phyloP scores from a whole-genome alignment of 2,113 vertebrate species.

The human (Homo sapiens) region GRCh38 chr15:101356501-101357000 shows the following conservation, averaged over 20 bases:
- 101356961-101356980: background rate
- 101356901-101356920: background rate
- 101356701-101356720: background rate
- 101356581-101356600: too few species aligned
- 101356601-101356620: too few species aligned
- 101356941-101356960: background rate
- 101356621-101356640: too few species aligned
- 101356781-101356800: background rate
- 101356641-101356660: too few species aligned
- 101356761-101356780: accelerated
- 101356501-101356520: too few species aligned
- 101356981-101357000: background rate
- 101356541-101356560: too few species aligned
- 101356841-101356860: background rate
- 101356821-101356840: background rate
- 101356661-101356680: too few species aligned
- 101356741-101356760: background rate
- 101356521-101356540: too few species aligned
- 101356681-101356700: too few species aligned
- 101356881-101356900: background rate
- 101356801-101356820: background rate
- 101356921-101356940: background rate
- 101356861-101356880: background rate
- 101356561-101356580: too few species aligned
- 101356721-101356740: background rate